These are phyloP conservation scores for Hyperoodon ampullatus DNA, from an alignment of 2,113 vertebrate species.

Conservation along the genomic window DNA sequence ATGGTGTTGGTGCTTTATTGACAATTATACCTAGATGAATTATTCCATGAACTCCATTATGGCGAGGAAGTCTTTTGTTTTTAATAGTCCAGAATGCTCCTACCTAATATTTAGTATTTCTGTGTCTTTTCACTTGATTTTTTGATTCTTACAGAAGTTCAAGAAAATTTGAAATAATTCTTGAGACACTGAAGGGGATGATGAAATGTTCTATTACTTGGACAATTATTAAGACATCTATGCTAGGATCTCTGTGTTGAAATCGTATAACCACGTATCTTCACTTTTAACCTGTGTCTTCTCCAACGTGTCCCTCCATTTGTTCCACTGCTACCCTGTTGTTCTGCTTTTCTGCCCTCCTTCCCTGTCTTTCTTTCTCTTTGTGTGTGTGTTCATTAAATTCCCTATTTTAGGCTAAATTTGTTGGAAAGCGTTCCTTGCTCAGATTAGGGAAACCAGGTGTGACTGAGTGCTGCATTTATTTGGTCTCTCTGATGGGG, in stretches of 20 bases:
- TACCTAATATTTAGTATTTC: neutral
- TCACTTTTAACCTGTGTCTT: neutral
- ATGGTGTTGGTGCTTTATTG: neutral
- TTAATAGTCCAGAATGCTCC: neutral
- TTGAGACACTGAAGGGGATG: neutral
- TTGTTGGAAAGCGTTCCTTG: conserved; percentile 27
- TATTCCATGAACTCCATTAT: neutral
- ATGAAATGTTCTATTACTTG: neutral
- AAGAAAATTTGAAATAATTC: conserved; percentile 1
- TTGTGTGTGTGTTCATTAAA: conserved; percentile 17
- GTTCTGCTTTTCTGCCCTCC: neutral
- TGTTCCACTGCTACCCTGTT: neutral
- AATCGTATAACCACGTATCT: neutral
- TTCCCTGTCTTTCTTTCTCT: neutral
- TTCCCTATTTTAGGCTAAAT: conserved; percentile 54
- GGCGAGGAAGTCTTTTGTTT: neutral
- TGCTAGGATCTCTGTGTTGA: neutral
- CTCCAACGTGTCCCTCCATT: neutral
- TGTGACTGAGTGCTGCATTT: conserved; percentile 76
- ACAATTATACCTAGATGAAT: neutral
- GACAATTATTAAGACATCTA: neutral
- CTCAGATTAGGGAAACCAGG: conserved; percentile 69
- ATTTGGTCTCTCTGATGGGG: conserved; percentile 76
- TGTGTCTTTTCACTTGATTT: neutral
- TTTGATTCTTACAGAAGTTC: conserved; percentile 16